Conservation (phyloP, 2,888 invertebrate genomes). For the Mythimna vitellina region DNA sequence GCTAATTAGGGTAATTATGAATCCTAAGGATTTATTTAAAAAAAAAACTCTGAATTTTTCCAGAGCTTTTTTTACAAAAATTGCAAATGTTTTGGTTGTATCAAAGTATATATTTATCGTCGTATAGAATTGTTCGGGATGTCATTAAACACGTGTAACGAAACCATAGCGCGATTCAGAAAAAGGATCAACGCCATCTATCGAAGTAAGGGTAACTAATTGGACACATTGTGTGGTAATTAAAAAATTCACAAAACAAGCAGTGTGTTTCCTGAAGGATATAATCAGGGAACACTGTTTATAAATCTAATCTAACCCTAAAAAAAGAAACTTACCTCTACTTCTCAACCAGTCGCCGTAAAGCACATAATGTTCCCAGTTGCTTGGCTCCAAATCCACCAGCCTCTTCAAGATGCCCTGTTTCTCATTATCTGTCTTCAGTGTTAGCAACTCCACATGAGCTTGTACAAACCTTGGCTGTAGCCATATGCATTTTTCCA, state of each 20-base stretch:
- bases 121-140: no score
- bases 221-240: no score
- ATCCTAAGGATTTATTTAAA: no score
- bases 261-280: no score
- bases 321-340: conserved; percentile 87
- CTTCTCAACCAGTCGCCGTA: conserved; percentile 93
- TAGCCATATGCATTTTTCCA: conserved; percentile 92
- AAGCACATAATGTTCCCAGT: conserved; percentile 93
- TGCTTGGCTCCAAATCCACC: conserved; percentile 92
- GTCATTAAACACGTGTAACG: no score
- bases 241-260: no score
- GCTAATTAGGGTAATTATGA: no score
- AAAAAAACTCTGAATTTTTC: background rate
- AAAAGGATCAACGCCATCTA: conserved; percentile 16
- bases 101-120: no score
- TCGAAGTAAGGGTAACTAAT: background rate
- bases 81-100: no score
- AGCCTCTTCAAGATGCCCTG: conserved; percentile 91
- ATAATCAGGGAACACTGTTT: no score
- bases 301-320: no score
- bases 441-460: conserved; percentile 92
- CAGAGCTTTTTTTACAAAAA: background rate
- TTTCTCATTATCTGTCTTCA: conserved; percentile 90
- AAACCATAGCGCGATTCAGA: background rate
- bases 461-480: conserved; percentile 93